These are phyloP conservation scores for Xenopus borealis DNA, from an alignment of 2,113 vertebrate genomes.

Conservation along the genomic window DNA sequence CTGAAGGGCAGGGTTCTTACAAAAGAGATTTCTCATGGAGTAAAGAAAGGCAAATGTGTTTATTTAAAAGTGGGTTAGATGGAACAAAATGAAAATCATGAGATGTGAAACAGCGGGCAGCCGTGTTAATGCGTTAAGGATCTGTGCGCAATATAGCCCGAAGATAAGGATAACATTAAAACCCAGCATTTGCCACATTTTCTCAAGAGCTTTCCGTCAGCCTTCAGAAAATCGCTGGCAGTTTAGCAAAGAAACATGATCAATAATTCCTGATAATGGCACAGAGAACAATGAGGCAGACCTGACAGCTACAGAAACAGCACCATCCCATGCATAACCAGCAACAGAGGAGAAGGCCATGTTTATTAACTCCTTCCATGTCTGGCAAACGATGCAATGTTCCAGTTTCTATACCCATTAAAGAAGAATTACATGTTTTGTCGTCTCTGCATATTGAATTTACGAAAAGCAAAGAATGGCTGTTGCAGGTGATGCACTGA, in stretches of 20 bases:
- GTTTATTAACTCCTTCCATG: neutral
- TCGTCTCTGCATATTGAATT: too few species aligned
- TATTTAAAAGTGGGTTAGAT: neutral
- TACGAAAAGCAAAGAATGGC: too few species aligned
- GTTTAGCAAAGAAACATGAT: neutral
- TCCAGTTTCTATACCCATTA: too few species aligned
- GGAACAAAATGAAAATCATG: neutral
- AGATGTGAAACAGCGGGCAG: neutral
- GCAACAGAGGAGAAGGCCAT: neutral
- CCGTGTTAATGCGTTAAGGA: neutral
- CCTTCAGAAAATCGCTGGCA: neutral
- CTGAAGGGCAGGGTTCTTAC: neutral
- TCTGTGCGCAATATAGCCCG: neutral
- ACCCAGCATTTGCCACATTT: neutral
- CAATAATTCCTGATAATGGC: slow-evolving; percentile 4
- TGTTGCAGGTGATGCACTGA: too few species aligned
- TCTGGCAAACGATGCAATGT: neutral
- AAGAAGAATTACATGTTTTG: too few species aligned
- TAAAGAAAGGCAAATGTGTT: neutral
- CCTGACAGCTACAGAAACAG: neutral
- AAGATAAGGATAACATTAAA: neutral
- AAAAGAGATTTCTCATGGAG: neutral
- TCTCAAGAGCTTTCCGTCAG: slow-evolving; percentile 2
- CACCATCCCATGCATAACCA: neutral
- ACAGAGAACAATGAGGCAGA: neutral